Conservation (phyloP, 2,113 vertebrate species). For the Puma concolor region DNA sequence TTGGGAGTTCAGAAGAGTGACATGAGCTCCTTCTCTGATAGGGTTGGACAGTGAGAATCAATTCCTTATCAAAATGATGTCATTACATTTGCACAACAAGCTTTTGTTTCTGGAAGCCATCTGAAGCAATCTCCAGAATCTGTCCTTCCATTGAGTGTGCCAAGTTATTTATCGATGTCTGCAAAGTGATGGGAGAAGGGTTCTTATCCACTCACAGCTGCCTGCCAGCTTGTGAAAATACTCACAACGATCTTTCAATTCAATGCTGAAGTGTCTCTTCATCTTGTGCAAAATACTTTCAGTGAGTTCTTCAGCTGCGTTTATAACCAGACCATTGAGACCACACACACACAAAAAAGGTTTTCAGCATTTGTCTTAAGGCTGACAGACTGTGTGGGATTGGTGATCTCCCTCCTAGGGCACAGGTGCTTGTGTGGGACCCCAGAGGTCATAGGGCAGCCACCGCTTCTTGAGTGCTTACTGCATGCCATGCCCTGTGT, state of each 20-base stretch:
- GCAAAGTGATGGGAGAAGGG: background rate
- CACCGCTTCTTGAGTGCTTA: background rate
- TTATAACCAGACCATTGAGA: background rate
- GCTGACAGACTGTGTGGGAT: background rate
- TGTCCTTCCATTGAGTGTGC: background rate
- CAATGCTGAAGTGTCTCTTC: background rate
- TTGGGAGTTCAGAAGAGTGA: background rate
- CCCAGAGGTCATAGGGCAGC: background rate
- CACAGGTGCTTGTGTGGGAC: too few relatives aligned
- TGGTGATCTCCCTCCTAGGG: background rate
- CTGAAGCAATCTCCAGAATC: background rate
- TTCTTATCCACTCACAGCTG: background rate
- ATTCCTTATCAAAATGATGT: background rate
- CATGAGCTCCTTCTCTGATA: background rate
- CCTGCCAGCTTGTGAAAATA: background rate
- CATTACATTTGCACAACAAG: background rate
- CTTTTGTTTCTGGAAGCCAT: background rate
- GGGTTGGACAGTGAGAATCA: background rate
- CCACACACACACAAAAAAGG: background rate
- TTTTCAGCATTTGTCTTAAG: background rate
- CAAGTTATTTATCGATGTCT: background rate
- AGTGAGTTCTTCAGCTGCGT: background rate
- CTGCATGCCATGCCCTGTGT: rapidly evolving
- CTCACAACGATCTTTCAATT: background rate
- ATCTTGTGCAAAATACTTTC: background rate